phyloP scores from a whole-genome alignment of 2,888 invertebrate species.

The Caenorhabditis uteleia region DNA sequence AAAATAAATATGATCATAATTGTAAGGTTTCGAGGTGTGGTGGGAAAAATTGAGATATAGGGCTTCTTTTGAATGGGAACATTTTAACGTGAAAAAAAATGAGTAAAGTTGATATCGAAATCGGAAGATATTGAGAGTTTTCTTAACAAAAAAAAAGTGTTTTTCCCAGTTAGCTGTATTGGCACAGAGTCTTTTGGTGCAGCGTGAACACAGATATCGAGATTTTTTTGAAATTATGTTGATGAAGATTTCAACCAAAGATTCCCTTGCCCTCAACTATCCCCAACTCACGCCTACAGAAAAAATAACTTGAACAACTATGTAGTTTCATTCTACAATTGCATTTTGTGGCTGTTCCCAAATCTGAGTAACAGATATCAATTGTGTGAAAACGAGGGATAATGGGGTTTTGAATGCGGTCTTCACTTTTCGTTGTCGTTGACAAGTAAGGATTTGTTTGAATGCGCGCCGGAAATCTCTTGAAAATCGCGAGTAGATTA shows the following conservation, averaged over 20 bases:
- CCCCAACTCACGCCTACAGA: neutral
- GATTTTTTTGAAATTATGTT: too few relatives aligned
- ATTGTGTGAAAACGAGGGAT: constrained; percentile 66
- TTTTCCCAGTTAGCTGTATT: too few relatives aligned
- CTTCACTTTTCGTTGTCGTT: constrained; percentile 62
- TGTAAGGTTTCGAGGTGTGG: too few relatives aligned
- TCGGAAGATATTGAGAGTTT: too few relatives aligned
- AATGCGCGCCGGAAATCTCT: constrained; percentile 68
- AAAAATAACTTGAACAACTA: constrained; percentile 3
- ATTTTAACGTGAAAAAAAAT: too few relatives aligned
- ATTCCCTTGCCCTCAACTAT: neutral
- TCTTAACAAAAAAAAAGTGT: too few relatives aligned
- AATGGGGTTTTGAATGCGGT: constrained; percentile 67
- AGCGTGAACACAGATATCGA: too few relatives aligned
- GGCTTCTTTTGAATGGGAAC: too few relatives aligned
- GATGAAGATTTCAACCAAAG: neutral
- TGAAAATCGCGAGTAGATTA: constrained; percentile 67
- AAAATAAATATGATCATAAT: too few relatives aligned
- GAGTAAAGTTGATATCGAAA: too few relatives aligned
- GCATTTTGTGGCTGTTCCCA: constrained; percentile 53
- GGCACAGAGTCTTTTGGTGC: too few relatives aligned
- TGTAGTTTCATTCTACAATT: constrained; percentile 17
- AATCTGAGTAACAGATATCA: constrained; percentile 66
- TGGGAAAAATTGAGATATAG: too few relatives aligned
- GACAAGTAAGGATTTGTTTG: constrained; percentile 68